Conservation (phyloP, 2,113 vertebrate species). For the Podilymbus podiceps region DNA sequence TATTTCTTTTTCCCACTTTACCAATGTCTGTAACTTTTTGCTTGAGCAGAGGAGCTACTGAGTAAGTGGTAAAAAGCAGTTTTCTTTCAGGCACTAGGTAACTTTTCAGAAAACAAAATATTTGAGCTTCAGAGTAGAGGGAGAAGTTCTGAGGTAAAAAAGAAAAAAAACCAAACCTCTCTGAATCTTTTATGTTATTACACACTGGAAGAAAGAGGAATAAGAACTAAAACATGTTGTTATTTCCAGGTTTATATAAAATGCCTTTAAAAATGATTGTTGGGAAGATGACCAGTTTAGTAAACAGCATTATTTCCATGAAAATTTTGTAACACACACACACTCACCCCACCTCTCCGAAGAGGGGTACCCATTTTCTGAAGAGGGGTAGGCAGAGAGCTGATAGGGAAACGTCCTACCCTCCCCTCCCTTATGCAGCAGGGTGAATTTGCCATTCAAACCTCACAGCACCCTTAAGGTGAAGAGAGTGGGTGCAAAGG, state of each 20-base stretch:
- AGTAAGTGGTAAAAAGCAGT: neutral
- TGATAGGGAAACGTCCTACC: neutral
- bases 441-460: neutral
- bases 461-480: fast-evolving
- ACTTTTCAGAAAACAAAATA: neutral
- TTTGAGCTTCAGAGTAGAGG: neutral
- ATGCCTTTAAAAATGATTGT: no score
- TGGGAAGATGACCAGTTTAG: neutral
- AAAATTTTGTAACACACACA: neutral
- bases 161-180: neutral
- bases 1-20: neutral
- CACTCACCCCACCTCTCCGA: no score
- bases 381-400: neutral
- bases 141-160: neutral
- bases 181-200: neutral
- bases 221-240: neutral
- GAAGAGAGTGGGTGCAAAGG: neutral
- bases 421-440: neutral
- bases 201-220: neutral
- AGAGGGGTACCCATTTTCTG: no score
- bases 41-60: neutral
- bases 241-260: neutral
- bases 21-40: neutral
- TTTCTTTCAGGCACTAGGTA: neutral
- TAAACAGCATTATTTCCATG: neutral